These are phyloP conservation scores for Watsonalla binaria DNA, from an alignment of 2,888 invertebrate genomes.

Conservation along the genomic window DNA sequence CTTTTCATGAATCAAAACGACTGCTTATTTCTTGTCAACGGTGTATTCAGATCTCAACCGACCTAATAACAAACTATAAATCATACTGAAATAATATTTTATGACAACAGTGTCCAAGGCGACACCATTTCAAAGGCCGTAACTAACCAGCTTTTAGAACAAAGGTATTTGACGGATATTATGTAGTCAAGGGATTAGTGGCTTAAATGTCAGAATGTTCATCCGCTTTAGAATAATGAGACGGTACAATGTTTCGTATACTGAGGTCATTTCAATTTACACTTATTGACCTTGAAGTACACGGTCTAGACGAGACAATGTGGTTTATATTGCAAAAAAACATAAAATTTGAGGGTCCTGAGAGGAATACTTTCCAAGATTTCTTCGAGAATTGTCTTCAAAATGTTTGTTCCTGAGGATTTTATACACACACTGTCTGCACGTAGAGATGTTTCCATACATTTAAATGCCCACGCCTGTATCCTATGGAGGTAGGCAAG, in stretches of 20 bases:
- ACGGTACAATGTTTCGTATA: not conserved
- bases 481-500: too few species aligned
- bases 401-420: too few species aligned
- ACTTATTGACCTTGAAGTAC: not conserved
- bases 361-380: too few species aligned
- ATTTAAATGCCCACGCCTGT: too few species aligned
- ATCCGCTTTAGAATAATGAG: conserved; percentile 1
- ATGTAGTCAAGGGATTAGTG: not conserved
- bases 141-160: conserved; percentile 9
- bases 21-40: not conserved
- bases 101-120: conserved; percentile 32
- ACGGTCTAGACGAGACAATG: not conserved
- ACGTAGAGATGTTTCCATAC: too few species aligned
- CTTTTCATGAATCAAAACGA: too few species aligned
- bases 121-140: conserved; percentile 10
- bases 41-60: conserved; percentile 15
- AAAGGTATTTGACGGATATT: conserved; percentile 1
- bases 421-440: too few species aligned
- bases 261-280: not conserved
- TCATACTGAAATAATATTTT: conserved; percentile 39
- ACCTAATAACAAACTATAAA: conserved; percentile 32
- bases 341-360: too few species aligned
- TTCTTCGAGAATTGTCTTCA: too few species aligned
- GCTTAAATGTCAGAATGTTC: not conserved
- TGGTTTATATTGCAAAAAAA: not conserved